Evolutionary conservation across 2,113 vertebrate species (phyloP).

Genomic region (Catagonus wagneri): DNA sequence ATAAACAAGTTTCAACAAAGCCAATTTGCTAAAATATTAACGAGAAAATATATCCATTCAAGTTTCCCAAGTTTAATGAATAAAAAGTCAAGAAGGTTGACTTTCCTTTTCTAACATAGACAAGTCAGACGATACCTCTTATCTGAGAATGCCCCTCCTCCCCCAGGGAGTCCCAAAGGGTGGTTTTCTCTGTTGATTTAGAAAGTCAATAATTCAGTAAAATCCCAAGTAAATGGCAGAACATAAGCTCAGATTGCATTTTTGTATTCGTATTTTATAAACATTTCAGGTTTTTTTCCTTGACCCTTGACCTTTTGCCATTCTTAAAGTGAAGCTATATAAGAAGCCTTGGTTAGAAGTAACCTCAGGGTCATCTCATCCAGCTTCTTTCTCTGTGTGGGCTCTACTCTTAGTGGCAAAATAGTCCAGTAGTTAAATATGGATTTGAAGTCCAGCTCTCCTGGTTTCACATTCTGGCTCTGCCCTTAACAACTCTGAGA

Average conservation of each 20-base stretch:
- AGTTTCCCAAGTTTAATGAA: slow-evolving; percentile 65
- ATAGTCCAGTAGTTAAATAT: background rate
- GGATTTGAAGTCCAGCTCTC: slow-evolving; percentile 7
- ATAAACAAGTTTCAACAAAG: slow-evolving; percentile 57
- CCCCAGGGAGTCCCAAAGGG: slow-evolving; percentile 59
- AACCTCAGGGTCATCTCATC: slow-evolving; percentile 29
- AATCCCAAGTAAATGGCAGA: slow-evolving; percentile 81
- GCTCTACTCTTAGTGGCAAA: background rate
- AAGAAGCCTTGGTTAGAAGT: slow-evolving; percentile 59
- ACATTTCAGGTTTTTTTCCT: slow-evolving; percentile 71
- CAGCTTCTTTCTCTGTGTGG: slow-evolving; percentile 33
- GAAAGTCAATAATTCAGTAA: slow-evolving; percentile 82
- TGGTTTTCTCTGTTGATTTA: slow-evolving; percentile 77
- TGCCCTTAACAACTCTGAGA: slow-evolving; percentile 41
- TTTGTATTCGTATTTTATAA: slow-evolving; percentile 83
- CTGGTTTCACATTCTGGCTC: slow-evolving; percentile 33
- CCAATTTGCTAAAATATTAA: slow-evolving; percentile 64
- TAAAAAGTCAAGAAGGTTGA: slow-evolving; percentile 72
- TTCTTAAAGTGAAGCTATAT: slow-evolving; percentile 73
- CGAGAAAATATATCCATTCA: slow-evolving; percentile 54
- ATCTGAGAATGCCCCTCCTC: slow-evolving; percentile 43
- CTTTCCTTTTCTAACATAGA: slow-evolving; percentile 64
- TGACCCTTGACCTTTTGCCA: slow-evolving; percentile 68
- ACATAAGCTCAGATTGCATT: slow-evolving; percentile 76
- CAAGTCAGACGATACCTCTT: slow-evolving; percentile 59